Base-by-base conservation (phyloP, 2,888 invertebrate species). In the Tortricodes alternella region DNA sequence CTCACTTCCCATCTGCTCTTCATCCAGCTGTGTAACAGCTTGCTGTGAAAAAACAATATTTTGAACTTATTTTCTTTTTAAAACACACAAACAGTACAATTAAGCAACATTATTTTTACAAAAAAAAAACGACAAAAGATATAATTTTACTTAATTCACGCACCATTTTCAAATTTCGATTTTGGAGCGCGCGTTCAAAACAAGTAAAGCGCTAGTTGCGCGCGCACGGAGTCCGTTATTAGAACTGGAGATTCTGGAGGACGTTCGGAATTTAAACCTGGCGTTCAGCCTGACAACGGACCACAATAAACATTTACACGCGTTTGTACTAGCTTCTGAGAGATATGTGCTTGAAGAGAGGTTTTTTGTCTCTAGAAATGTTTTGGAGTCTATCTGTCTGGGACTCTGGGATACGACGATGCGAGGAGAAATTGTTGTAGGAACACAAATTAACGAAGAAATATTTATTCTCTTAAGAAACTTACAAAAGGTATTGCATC, bases 1-100 rank as follows among this genome's bases (percentile, higher is more conserved):
- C 90, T 90, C 67, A 91, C 92, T 91, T 55, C 88, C 80, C 44
- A 91, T 86, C 70, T 91, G 91, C 67, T 91, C 91, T 60, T 91
- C 90, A 62, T 91, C 91, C 39, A 86, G 76, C 70, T 84, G 84
- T 52, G 71, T 81, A 37, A n/a, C n/a, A n/a, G 74, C 80, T 82
- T 88, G 85, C 57, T 55, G 43, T 13, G 44, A 53, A 50, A 59
- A n/a, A n/a, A n/a, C n/a, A n/a, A n/a, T n/a, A n/a, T n/a, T n/a
- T n/a, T n/a, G n/a, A n/a, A n/a, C n/a, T n/a, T n/a, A n/a, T n/a
- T n/a, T n/a, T n/a, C n/a, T n/a, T n/a, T n/a, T n/a, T n/a, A n/a
- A n/a, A n/a, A n/a, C n/a, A n/a, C n/a, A n/a, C n/a, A n/a, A n/a
- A n/a, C n/a, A n/a, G n/a, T n/a, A n/a, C n/a, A n/a, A n/a, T n/a